Conservation (phyloP, 2,888 invertebrate species). For the Diplazon laetatorius region DNA sequence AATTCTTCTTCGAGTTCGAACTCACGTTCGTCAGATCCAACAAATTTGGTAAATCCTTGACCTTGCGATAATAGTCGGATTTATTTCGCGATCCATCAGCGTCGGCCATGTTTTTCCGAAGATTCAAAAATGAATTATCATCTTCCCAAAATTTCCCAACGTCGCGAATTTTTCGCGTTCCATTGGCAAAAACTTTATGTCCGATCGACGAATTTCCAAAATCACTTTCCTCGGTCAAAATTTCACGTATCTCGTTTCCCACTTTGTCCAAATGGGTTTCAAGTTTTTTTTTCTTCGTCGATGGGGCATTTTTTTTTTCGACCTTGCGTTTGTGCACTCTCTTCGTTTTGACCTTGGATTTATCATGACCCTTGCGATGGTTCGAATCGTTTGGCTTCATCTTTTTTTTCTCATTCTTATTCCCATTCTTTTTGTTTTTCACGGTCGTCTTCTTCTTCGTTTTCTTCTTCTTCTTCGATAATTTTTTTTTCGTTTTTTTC, state of each 20-base stretch:
- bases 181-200: not conserved
- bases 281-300: slow-evolving; percentile 62
- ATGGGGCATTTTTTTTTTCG: slow-evolving; percentile 44
- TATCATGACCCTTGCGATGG: not conserved
- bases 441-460: not conserved
- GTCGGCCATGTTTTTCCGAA: slow-evolving; percentile 47
- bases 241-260: slow-evolving; percentile 62
- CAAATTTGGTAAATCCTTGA: slow-evolving; percentile 28
- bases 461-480: slow-evolving; percentile 13
- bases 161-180: slow-evolving; percentile 30
- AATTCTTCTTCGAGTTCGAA: slow-evolving; percentile 27
- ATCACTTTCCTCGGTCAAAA: slow-evolving; percentile 63
- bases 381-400: slow-evolving; percentile 18
- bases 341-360: slow-evolving; percentile 12
- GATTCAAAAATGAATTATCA: slow-evolving; percentile 29
- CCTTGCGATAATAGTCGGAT: not conserved
- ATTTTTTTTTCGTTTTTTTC: slow-evolving; percentile 37
- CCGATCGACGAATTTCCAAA: not conserved
- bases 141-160: not conserved
- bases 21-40: slow-evolving; percentile 41
- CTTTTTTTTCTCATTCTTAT: slow-evolving; percentile 33
- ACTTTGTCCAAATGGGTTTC: slow-evolving; percentile 59
- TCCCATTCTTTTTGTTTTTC: not conserved
- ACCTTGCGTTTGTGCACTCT: slow-evolving; percentile 41
- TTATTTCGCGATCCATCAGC: slow-evolving; percentile 34